Evolutionary conservation across 2,888 invertebrate species (phyloP).

Genomic region (Hirtodrosophila cameraria): DNA sequence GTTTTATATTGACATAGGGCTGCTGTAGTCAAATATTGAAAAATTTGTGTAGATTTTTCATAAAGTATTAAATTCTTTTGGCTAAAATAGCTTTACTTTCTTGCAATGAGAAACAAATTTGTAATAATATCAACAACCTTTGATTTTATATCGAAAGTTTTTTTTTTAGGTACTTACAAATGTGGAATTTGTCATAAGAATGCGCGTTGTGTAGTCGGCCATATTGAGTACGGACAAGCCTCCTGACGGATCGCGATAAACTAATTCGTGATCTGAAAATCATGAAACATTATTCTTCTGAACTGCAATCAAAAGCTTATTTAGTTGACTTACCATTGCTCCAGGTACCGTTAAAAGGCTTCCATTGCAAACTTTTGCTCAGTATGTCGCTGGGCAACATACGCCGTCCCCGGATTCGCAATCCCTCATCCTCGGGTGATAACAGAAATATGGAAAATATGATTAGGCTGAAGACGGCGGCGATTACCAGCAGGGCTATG

Average conservation of each 20-base stretch:
- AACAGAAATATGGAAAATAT: slow-evolving; percentile 95
- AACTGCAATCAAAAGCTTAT: not conserved
- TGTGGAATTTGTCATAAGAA: slow-evolving; percentile 92
- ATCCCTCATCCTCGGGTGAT: slow-evolving; percentile 90
- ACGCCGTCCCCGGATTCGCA: slow-evolving; percentile 88
- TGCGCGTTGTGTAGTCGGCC: slow-evolving; percentile 89
- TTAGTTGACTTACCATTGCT: slow-evolving; percentile 86
- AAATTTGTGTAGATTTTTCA: too few relatives aligned
- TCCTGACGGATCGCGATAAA: slow-evolving; percentile 90
- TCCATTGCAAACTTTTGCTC: slow-evolving; percentile 85
- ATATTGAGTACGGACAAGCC: slow-evolving; percentile 92
- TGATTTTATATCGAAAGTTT: too few relatives aligned
- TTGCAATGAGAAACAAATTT: too few relatives aligned
- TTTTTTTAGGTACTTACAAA: slow-evolving; percentile 92
- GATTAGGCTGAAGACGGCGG: slow-evolving; percentile 94
- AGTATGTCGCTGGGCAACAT: slow-evolving; percentile 89
- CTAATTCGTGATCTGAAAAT: slow-evolving; percentile 89
- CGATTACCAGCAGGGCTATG: slow-evolving; percentile 95
- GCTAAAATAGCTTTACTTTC: too few relatives aligned
- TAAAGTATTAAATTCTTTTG: too few relatives aligned
- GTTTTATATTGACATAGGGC: too few relatives aligned
- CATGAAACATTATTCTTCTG: not conserved
- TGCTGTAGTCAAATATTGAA: too few relatives aligned
- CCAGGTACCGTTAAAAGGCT: slow-evolving; percentile 91
- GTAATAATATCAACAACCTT: too few relatives aligned